A percentile compares a stretch with the other conserved stretches of the same genome.
phyloP scores from a whole-genome alignment of 1,140 invertebrate species.

The Drosophila bocqueti region DNA sequence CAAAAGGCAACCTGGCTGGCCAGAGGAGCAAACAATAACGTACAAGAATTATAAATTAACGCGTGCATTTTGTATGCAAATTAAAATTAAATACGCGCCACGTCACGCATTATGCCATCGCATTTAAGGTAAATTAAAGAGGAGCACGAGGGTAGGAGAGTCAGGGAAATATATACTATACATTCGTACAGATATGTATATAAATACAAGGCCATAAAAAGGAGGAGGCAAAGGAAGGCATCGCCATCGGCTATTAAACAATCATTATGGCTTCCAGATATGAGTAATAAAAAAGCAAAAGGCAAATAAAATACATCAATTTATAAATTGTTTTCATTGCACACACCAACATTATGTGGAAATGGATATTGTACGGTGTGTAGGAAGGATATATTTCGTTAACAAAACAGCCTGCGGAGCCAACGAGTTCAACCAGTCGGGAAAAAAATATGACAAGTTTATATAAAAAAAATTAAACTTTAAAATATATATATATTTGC shows the following conservation, averaged over 20 bases:
- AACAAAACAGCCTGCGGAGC: slow-evolving; percentile 16
- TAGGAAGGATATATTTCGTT: slow-evolving; percentile 4
- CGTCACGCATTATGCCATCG: slow-evolving; percentile 60
- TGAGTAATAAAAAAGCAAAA: slow-evolving; percentile 56
- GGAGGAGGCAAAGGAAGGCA: slow-evolving; percentile 43
- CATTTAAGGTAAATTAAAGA: slow-evolving; percentile 40
- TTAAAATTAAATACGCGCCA: slow-evolving; percentile 71
- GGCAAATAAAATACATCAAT: slow-evolving; percentile 50
- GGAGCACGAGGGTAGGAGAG: neutral
- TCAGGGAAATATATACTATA: neutral
- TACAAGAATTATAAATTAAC: slow-evolving; percentile 66
- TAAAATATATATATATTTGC: slow-evolving; percentile 17
- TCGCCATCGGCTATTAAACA: slow-evolving; percentile 61
- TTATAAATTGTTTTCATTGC: slow-evolving; percentile 47
- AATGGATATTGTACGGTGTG: slow-evolving; percentile 7
- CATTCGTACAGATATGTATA: slow-evolving; percentile 23
- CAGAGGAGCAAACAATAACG: slow-evolving; percentile 36
- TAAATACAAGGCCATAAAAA: slow-evolving; percentile 47
- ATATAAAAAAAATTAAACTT: slow-evolving; percentile 20
- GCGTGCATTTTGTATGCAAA: slow-evolving; percentile 72
- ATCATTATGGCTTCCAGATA: slow-evolving; percentile 72
- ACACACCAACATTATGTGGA: slow-evolving; percentile 25
- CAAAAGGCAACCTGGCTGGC: neutral
- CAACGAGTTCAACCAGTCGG: slow-evolving; percentile 42
- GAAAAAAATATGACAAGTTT: slow-evolving; percentile 21